Conservation (phyloP, 2,797 vertebrate species). For the Buphagus erythrorhynchus region DNA sequence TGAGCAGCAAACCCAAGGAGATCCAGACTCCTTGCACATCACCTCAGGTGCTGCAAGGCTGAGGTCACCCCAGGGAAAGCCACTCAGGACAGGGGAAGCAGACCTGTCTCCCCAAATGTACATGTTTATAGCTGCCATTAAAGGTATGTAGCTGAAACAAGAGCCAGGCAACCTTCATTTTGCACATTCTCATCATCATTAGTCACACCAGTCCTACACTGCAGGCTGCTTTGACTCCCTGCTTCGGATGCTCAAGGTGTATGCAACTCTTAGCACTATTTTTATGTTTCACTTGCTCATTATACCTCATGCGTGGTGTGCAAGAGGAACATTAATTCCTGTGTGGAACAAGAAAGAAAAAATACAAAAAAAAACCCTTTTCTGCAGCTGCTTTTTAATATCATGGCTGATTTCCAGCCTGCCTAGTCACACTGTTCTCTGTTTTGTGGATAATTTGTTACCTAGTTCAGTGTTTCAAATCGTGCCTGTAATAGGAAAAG, state of each 20-base stretch:
- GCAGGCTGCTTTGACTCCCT: background rate
- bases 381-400: background rate
- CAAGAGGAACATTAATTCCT: background rate
- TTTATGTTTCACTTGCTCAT: background rate
- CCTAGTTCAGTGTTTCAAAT: background rate
- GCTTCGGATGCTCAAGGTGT: background rate
- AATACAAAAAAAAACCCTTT: background rate
- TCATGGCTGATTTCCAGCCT: background rate
- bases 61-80: background rate
- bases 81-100: background rate
- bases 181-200: fast-evolving
- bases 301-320: background rate
- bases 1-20: background rate
- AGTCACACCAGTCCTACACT: background rate
- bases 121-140: background rate
- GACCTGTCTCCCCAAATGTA: background rate
- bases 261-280: background rate
- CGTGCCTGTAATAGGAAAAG: background rate
- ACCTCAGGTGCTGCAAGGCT: background rate
- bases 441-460: background rate
- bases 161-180: background rate
- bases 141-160: background rate
- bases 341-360: background rate
- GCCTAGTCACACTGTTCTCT: background rate
- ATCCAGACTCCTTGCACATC: fast-evolving